Percentiles rank a stretch among this genome's conserved stretches.
Conservation (phyloP, 2,113 vertebrate genomes). For the Phyllostomus hastatus region DNA sequence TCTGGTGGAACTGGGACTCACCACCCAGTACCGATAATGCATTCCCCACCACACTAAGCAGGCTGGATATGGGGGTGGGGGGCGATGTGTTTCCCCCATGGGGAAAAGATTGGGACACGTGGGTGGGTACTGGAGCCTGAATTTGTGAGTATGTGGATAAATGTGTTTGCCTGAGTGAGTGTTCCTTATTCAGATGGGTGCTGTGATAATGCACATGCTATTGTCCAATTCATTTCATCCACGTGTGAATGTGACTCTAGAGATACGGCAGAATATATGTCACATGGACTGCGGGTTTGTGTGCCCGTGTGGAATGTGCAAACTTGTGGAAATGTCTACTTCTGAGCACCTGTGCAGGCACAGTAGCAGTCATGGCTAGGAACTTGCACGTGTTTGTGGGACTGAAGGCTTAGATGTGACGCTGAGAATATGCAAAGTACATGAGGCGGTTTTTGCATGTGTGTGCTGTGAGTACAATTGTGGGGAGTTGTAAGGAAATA, state of each 20-base stretch:
- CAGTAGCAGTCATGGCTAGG: background rate
- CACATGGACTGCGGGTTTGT: background rate
- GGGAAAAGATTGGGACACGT: background rate
- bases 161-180: background rate
- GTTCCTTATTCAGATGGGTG: background rate
- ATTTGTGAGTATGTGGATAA: background rate
- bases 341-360: background rate
- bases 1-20: background rate
- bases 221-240: background rate
- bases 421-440: background rate
- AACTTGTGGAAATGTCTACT: background rate
- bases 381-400: background rate
- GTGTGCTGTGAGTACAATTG: background rate
- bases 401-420: background rate
- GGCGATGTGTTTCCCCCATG: background rate
- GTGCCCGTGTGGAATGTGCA: background rate
- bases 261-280: background rate
- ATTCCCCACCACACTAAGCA: background rate
- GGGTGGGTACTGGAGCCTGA: background rate
- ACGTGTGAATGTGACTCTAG: background rate
- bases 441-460: background rate
- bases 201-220: too few relatives aligned
- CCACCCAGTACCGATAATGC: background rate
- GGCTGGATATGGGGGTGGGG: background rate
- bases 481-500: background rate